phyloP scores from a whole-genome alignment of 2,888 invertebrate genomes.

The Salticus scenicus region DNA sequence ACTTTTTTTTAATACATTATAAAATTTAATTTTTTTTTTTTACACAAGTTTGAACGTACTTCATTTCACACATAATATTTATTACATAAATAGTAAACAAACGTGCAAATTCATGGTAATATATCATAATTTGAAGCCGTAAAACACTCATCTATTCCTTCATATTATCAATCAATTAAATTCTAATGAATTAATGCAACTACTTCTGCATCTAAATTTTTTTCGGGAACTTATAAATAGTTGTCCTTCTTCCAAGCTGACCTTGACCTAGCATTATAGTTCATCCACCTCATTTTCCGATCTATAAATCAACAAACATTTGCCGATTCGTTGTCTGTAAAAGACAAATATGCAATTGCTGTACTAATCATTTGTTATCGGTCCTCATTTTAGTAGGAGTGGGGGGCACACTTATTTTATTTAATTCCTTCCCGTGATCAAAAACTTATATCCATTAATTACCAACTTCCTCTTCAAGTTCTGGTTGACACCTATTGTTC shows the following conservation, averaged over 20 bases:
- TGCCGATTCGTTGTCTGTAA: not conserved
- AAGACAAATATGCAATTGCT: not conserved
- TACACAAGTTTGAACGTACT: too few relatives aligned
- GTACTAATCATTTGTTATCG: conserved; percentile 14
- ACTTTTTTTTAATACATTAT: too few relatives aligned
- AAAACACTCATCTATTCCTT: too few relatives aligned
- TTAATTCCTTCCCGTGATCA: conserved; percentile 16
- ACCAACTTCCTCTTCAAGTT: conserved; percentile 35
- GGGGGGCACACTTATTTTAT: conserved; percentile 6
- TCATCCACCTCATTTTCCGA: conserved; percentile 13
- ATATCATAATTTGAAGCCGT: too few relatives aligned
- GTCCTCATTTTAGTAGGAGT: not conserved
- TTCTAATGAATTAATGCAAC: not conserved
- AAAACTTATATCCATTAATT: conserved; percentile 38
- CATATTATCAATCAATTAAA: too few relatives aligned
- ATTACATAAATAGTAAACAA: too few relatives aligned
- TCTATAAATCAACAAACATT: conserved; percentile 25
- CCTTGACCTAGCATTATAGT: conserved; percentile 27
- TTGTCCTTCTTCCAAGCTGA: not conserved
- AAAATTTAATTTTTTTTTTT: too few relatives aligned
- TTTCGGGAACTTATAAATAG: not conserved
- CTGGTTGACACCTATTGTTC: conserved; percentile 37
- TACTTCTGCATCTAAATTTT: not conserved
- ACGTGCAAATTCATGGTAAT: too few relatives aligned
- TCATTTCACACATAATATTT: too few relatives aligned